phyloP scores from a whole-genome alignment of 2,888 invertebrate species.

The Petrolisthes manimaculis region DNA sequence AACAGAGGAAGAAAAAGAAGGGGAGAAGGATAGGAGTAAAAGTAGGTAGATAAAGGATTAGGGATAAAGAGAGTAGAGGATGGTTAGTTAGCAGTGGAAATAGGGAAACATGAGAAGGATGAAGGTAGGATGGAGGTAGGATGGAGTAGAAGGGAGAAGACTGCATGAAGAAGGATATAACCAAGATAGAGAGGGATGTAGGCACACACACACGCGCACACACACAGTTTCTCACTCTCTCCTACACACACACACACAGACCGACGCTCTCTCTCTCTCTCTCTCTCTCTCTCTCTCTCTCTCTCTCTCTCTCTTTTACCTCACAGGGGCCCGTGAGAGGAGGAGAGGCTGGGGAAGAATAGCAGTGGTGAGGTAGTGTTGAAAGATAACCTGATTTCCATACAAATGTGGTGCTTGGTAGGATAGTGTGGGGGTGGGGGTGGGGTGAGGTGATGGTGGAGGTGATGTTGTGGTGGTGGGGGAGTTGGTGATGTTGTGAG shows the following conservation, averaged over 20 bases:
- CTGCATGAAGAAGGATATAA: too few species aligned
- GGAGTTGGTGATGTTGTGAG: background rate
- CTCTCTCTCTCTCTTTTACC: background rate
- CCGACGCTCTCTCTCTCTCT: too few species aligned
- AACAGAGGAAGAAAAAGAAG: background rate
- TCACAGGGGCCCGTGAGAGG: background rate
- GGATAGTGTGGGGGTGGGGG: slow-evolving; percentile 25
- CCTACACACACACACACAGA: too few species aligned
- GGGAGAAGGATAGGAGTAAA: background rate
- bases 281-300: background rate
- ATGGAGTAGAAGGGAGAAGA: background rate
- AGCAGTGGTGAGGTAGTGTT: slow-evolving; percentile 39
- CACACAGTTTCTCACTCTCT: too few species aligned
- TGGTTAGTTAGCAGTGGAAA: background rate
- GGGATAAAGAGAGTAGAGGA: background rate
- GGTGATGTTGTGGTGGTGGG: slow-evolving; percentile 24
- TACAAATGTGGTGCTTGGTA: slow-evolving; percentile 39
- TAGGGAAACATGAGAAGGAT: background rate
- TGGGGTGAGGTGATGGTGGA: background rate
- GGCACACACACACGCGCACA: too few species aligned
- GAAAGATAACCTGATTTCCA: slow-evolving; percentile 48
- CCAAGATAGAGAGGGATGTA: too few species aligned
- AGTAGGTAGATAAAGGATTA: background rate
- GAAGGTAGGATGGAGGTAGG: background rate
- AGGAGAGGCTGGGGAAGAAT: slow-evolving; percentile 24